Base-by-base conservation (phyloP, 2,888 invertebrate genomes). In the Chymomyza caudatula region DNA sequence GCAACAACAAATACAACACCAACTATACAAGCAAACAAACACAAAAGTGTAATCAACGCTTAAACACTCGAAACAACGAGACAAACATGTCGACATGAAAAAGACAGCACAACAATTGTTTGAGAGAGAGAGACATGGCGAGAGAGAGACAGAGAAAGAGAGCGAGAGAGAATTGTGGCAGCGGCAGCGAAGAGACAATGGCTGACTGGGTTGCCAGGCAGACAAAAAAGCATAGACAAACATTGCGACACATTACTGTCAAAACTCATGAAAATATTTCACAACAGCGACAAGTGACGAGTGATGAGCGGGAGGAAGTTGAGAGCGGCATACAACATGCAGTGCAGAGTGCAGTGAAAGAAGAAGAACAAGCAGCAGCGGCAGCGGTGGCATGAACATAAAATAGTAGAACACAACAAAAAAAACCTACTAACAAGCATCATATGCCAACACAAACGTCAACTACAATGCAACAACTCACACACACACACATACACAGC, bases 221-320 rank as follows among this genome's bases (percentile, higher is more conserved):
- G 76, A 66, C 65, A 67, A 71, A 74, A 76, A 77, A 73, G 74
- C 69, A 69, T 81, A 77, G 81, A 78, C 82, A 82, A 84, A 81
- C 82, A 82, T 84, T 82, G 82, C 86, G 86, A 82, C 86, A 82
- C 86, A 86, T 86, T 86, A 84, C 76, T 82, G 82, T 82, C 82
- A 82, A 82, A 82, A 82, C 82, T 82, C 85, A 82, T 82, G 86
- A 86, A 82, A 82, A 82, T 82, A 86, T 86, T 81, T 84, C 82
- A 86, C 66, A 74, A 76, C 71, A 74, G 77, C 77, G 75, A 79
- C 77, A 74, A 67, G 74, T 71, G 54, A 63, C 58, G 47, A 63
- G n/a, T n/a, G 43, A 2, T 6, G 15, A 23, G 51, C 1, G 62
- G 52, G 29, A 8, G 17, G 29, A 22, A 6, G n/a, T 53, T 4